These are phyloP conservation scores for Allolobophora icterica DNA, from an alignment of 2,888 invertebrate genomes.

Conservation along the genomic window DNA sequence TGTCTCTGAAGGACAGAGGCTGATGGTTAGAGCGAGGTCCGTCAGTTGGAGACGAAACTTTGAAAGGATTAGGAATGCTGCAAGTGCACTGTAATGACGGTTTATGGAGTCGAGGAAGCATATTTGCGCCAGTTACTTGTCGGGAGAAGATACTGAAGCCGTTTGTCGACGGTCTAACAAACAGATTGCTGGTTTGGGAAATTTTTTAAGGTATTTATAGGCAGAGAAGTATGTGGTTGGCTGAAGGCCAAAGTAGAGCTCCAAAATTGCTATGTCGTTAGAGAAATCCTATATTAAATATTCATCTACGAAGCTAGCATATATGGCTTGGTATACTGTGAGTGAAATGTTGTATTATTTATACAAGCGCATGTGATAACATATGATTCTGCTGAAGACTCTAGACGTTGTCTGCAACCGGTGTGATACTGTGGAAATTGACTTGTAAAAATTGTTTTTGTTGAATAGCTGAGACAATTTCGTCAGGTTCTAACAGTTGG, in stretches of 20 bases:
- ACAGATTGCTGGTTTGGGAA: not conserved
- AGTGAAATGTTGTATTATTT: not conserved
- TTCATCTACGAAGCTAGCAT: not conserved
- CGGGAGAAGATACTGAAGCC: not conserved
- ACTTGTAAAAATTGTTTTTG: not conserved
- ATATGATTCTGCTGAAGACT: not conserved
- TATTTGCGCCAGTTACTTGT: not conserved
- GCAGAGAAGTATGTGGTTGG: not conserved
- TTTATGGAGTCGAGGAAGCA: not conserved
- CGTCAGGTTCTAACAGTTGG: not conserved
- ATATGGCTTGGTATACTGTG: not conserved
- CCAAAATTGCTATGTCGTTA: not conserved
- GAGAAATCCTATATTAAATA: not conserved
- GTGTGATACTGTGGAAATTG: not conserved
- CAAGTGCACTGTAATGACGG: not conserved
- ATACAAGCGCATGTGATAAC: not conserved
- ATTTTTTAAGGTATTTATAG: not conserved
- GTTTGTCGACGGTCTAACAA: not conserved
- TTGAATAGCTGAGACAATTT: constrained; percentile 5
- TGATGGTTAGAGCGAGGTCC: not conserved
- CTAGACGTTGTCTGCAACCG: not conserved
- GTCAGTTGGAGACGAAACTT: not conserved
- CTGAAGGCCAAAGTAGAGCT: not conserved
- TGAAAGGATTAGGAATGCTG: not conserved
- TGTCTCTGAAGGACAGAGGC: not conserved